A percentile compares a stretch with the other conserved stretches of the same genome.
Evolutionary conservation across 2,113 vertebrate genomes (phyloP).

Genomic region (Tachysurus fulvidraco): DNA sequence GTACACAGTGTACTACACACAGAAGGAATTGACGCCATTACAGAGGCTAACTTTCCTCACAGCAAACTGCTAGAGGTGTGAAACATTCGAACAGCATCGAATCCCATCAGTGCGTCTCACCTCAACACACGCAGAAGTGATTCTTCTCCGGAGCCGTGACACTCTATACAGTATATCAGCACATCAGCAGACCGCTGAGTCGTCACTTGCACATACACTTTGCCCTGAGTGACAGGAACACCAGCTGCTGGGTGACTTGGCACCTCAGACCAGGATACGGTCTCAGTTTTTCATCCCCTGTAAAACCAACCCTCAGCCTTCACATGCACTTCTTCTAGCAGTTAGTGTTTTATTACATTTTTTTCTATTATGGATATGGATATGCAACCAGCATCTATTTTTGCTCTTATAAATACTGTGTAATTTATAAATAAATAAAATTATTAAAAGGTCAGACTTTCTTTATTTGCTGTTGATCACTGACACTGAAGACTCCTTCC

Average conservation of each 20-base stretch:
- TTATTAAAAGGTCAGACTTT: slow-evolving; percentile 50
- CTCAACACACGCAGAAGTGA: slow-evolving; percentile 27
- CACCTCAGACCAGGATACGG: slow-evolving; percentile 58
- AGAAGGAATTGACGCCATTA: neutral
- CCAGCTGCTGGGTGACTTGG: slow-evolving; percentile 64
- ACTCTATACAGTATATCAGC: slow-evolving; percentile 48
- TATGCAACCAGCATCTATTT: slow-evolving; percentile 43
- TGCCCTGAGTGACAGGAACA: slow-evolving; percentile 66
- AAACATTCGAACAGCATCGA: neutral
- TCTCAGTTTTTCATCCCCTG: slow-evolving; percentile 58
- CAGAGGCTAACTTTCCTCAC: slow-evolving; percentile 23
- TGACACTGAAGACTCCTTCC: neutral
- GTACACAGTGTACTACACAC: too few relatives aligned
- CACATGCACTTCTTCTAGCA: slow-evolving; percentile 34
- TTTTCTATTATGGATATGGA: slow-evolving; percentile 16
- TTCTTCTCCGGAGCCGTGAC: slow-evolving; percentile 35
- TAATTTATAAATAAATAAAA: slow-evolving; percentile 61
- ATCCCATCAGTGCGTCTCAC: neutral
- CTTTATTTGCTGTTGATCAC: slow-evolving; percentile 3
- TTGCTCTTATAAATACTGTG: slow-evolving; percentile 57
- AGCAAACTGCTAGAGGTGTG: neutral
- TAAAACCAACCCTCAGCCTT: slow-evolving; percentile 8
- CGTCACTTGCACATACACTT: slow-evolving; percentile 53
- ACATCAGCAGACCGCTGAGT: slow-evolving; percentile 67
- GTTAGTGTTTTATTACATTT: slow-evolving; percentile 16